Conservation (phyloP, 2,113 vertebrate genomes). For the Alosa alosa region DNA sequence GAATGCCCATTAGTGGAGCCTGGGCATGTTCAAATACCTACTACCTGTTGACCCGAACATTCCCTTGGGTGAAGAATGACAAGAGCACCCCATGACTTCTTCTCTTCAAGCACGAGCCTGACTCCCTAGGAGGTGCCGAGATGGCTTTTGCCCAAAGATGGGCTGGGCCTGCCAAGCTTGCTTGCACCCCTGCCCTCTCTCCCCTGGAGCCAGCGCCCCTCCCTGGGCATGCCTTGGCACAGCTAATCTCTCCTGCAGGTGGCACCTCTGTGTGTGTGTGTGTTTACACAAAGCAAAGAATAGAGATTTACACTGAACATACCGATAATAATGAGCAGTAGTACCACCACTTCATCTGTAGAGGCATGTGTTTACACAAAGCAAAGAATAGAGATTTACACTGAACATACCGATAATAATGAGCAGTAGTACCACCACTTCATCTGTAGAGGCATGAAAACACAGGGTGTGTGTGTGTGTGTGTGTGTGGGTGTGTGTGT, state of each 20-base stretch:
- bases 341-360: slow-evolving; percentile 86
- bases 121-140: background rate
- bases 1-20: background rate
- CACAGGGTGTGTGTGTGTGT: background rate
- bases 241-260: slow-evolving; percentile 8
- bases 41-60: background rate
- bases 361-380: too few species aligned
- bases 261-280: background rate
- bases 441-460: slow-evolving; percentile 75
- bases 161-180: background rate
- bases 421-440: slow-evolving; percentile 84
- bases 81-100: background rate
- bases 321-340: slow-evolving; percentile 93
- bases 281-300: background rate
- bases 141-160: background rate
- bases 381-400: background rate
- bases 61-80: background rate
- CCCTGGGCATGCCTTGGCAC: background rate
- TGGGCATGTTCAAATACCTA: background rate
- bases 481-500: background rate
- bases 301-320: slow-evolving; percentile 60
- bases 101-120: background rate
- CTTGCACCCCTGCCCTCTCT: background rate
- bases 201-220: background rate
- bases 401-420: slow-evolving; percentile 89